A percentile compares a stretch with the other conserved stretches of the same genome.
Conservation (phyloP, 2,888 invertebrate genomes). For the Xestia ashworthii region DNA sequence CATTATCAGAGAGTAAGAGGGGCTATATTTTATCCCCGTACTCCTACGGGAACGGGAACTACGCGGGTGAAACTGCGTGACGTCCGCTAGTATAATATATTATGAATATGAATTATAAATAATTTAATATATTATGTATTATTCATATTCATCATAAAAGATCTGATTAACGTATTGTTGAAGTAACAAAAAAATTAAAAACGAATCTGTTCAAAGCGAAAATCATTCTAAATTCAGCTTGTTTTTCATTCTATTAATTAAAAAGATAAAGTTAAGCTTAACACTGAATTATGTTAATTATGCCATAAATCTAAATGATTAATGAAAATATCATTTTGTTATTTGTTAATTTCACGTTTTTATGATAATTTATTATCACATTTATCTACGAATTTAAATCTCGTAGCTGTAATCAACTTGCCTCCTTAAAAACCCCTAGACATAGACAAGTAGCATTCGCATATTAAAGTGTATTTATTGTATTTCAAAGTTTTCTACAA, state of each 20-base stretch:
- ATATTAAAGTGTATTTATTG: not conserved
- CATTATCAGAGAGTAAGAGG: no score
- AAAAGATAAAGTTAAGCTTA: slow-evolving; percentile 12
- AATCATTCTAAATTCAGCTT: not conserved
- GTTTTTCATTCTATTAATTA: not conserved
- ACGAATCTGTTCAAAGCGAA: not conserved
- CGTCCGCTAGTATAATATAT: no score
- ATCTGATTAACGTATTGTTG: no score
- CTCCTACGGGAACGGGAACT: no score
- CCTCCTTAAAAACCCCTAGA: not conserved
- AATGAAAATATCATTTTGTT: slow-evolving; percentile 17
- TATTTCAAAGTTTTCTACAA: not conserved
- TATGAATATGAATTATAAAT: no score
- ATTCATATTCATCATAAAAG: no score
- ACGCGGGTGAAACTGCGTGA: no score
- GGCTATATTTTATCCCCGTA: no score
- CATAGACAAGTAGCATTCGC: not conserved
- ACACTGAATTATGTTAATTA: slow-evolving; percentile 41
- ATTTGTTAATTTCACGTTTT: slow-evolving; percentile 11
- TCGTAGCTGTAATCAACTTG: not conserved
- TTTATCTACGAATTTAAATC: not conserved
- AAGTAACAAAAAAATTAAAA: no score
- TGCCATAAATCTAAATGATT: slow-evolving; percentile 35
- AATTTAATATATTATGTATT: no score
- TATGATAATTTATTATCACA: not conserved